These are phyloP conservation scores for Sebastes vulpes DNA, from an alignment of 2,797 vertebrate species.

Conservation along the genomic window DNA sequence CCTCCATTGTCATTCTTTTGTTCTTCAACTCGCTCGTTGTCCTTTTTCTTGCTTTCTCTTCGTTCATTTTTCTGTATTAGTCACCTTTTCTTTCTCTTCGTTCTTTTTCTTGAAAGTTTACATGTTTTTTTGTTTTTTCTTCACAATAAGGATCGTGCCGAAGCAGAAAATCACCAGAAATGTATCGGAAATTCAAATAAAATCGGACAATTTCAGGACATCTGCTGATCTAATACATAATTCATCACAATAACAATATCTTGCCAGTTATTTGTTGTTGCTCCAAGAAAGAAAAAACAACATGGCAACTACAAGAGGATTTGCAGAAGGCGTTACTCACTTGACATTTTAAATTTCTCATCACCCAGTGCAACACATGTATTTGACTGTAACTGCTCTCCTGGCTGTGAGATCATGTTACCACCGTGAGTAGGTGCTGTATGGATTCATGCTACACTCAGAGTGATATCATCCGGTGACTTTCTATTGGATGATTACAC, in stretches of 20 bases:
- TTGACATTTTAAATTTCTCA: slow-evolving; percentile 43
- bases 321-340: slow-evolving; percentile 25
- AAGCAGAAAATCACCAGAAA: not conserved
- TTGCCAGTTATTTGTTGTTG: not conserved
- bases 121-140: not conserved
- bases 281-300: not conserved
- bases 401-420: slow-evolving; percentile 38
- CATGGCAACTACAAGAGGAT: not conserved
- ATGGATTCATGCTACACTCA: slow-evolving; percentile 23
- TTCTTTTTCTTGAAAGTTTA: not conserved
- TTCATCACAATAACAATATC: slow-evolving; percentile 3
- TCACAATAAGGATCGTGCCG: not conserved
- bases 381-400: slow-evolving; percentile 34
- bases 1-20: not conserved
- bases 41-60: not conserved
- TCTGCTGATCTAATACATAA: not conserved
- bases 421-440: slow-evolving; percentile 13
- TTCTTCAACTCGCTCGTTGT: not conserved
- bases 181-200: not conserved
- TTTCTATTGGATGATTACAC: slow-evolving; percentile 33
- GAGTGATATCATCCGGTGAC: slow-evolving; percentile 51
- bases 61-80: not conserved
- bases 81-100: not conserved
- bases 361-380: slow-evolving; percentile 1
- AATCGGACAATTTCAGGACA: not conserved